phyloP scores from a whole-genome alignment of 2,888 invertebrate genomes.

The Agapetus fuscipes region DNA sequence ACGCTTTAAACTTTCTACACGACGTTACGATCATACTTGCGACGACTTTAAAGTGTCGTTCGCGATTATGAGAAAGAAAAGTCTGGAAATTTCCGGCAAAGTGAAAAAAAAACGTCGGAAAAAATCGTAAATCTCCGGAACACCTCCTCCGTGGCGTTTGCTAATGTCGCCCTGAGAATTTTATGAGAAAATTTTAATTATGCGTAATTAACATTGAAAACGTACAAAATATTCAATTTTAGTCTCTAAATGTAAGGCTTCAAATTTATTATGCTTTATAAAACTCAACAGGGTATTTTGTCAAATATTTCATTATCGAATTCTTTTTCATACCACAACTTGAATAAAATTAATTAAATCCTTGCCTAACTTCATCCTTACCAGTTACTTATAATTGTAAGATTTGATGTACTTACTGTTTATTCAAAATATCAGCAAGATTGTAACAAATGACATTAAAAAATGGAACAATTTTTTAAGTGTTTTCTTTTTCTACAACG shows the following conservation, averaged over 20 bases:
- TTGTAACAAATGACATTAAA: no score
- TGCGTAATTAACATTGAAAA: neutral
- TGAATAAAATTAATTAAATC: no score
- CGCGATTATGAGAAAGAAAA: constrained; percentile 1
- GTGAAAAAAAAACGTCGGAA: neutral
- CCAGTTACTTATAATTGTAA: no score
- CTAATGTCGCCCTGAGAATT: neutral
- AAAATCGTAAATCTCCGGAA: neutral
- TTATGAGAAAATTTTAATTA: neutral
- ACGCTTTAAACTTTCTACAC: neutral
- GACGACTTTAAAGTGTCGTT: neutral
- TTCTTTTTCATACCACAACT: no score
- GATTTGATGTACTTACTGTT: no score
- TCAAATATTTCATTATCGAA: no score
- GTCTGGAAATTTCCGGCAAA: neutral
- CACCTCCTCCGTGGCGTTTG: neutral
- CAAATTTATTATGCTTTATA: no score
- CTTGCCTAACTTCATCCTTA: no score
- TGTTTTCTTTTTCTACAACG: no score
- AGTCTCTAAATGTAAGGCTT: neutral
- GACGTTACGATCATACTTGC: constrained; percentile 1
- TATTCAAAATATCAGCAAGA: no score
- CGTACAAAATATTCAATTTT: neutral
- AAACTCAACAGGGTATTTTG: no score
- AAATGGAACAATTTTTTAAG: no score